Evolutionary conservation across 2,113 vertebrate genomes (phyloP).

Genomic region (Clarias macrocephalus): DNA sequence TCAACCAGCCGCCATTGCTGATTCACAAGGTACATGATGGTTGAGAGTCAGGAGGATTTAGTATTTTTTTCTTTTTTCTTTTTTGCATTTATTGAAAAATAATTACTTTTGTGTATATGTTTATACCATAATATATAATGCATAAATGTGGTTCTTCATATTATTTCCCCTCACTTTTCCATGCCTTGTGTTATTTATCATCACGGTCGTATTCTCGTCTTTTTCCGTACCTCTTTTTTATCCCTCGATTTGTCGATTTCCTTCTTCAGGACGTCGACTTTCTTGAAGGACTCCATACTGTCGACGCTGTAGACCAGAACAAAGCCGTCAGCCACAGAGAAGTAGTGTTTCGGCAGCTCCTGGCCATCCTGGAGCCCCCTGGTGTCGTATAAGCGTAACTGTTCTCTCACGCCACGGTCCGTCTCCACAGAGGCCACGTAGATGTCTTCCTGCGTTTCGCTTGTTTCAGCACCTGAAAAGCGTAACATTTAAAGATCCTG

Average conservation of each 20-base stretch:
- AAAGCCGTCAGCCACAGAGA: constrained; percentile 87
- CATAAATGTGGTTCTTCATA: background rate
- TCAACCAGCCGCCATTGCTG: too few species aligned
- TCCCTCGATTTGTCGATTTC: constrained; percentile 90
- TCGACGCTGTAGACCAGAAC: constrained; percentile 89
- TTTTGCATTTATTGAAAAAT: background rate
- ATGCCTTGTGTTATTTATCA: background rate
- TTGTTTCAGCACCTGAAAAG: constrained; percentile 78
- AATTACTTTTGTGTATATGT: background rate
- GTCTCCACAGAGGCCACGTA: constrained; percentile 92
- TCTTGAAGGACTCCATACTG: constrained; percentile 87
- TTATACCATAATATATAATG: background rate
- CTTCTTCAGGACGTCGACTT: constrained; percentile 86
- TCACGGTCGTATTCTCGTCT: background rate
- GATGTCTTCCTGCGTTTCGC: constrained; percentile 86
- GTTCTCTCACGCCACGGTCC: constrained; percentile 87
- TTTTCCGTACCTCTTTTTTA: constrained; percentile 86
- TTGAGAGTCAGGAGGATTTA: too few species aligned
- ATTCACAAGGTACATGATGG: too few species aligned
- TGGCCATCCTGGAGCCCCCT: constrained; percentile 81
- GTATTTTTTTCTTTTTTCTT: too few species aligned
- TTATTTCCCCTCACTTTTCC: background rate
- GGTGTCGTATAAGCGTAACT: constrained; percentile 92
- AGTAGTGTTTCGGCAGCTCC: constrained; percentile 90
- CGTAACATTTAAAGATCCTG: background rate